phyloP scores from a whole-genome alignment of 30 jellyfish, hydroid and myxozoan genomes.

The Cassiopea andromeda region DNA sequence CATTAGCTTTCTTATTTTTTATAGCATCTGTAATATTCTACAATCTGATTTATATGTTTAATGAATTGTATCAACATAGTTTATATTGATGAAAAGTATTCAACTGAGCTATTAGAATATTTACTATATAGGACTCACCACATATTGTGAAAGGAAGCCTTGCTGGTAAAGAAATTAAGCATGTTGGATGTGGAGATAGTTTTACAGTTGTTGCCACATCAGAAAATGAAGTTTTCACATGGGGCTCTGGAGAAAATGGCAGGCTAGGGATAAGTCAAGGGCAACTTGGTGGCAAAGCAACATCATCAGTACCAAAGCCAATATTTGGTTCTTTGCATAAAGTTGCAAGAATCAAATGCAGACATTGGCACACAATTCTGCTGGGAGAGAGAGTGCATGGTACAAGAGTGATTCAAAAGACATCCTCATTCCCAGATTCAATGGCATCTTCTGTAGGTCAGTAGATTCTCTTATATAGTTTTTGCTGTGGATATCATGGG shows the following conservation, averaged over 20 bases:
- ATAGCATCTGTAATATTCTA: no score
- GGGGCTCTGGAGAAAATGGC: conserved; percentile 92
- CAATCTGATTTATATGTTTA: no score
- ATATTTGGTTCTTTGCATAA: conserved; percentile 92
- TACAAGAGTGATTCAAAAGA: conserved; percentile 75
- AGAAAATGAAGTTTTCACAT: conserved; percentile 83
- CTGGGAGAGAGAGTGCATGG: conserved; percentile 78
- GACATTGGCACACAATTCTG: conserved; percentile 85
- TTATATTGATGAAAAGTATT: no score
- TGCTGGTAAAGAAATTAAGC: conserved; percentile 76
- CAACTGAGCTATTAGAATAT: not conserved
- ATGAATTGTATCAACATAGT: no score
- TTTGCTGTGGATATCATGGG: not conserved
- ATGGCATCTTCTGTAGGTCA: conserved; percentile 57
- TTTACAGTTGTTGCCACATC: conserved; percentile 88
- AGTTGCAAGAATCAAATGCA: conserved; percentile 83
- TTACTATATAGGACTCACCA: conserved; percentile 66
- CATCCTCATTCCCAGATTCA: conserved; percentile 67
- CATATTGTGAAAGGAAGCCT: conserved; percentile 81
- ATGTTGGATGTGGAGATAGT: conserved; percentile 91
- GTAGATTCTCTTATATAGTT: not conserved
- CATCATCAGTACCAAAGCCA: conserved; percentile 85
- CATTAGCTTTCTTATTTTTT: no score
- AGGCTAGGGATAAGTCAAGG: conserved; percentile 81
- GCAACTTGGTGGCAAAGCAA: conserved; percentile 62